Conservation (phyloP, 2,113 vertebrate genomes). For the Limnothrissa miodon region DNA sequence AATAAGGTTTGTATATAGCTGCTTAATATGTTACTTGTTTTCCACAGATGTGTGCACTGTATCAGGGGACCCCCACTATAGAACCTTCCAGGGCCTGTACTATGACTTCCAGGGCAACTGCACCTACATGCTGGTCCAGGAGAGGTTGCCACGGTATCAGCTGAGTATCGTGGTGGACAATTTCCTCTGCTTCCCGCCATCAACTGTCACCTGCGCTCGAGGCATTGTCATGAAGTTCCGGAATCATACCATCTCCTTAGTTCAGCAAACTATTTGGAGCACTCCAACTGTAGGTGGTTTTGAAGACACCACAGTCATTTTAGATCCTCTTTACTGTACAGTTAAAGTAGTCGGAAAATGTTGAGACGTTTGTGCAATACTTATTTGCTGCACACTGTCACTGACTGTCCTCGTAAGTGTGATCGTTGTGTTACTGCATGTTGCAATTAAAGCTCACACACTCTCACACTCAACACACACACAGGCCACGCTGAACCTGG, state of each 20-base stretch:
- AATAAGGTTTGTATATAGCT: too few species aligned
- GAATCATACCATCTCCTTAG: slow-evolving; percentile 53
- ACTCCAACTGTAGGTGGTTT: neutral
- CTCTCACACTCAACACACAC: neutral
- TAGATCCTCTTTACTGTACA: too few species aligned
- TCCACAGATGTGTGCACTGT: slow-evolving; percentile 67
- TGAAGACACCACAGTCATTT: too few species aligned
- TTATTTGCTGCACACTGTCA: neutral
- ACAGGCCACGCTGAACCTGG: slow-evolving; percentile 61
- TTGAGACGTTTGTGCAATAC: neutral
- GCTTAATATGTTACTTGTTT: slow-evolving; percentile 24
- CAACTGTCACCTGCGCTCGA: slow-evolving; percentile 56
- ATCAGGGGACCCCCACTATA: slow-evolving; percentile 74
- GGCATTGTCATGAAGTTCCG: slow-evolving; percentile 62
- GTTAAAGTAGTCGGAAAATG: too few species aligned
- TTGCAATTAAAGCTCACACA: neutral
- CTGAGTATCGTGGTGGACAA: slow-evolving; percentile 70
- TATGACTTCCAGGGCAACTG: slow-evolving; percentile 65
- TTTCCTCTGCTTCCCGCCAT: slow-evolving; percentile 32
- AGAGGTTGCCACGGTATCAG: slow-evolving; percentile 49
- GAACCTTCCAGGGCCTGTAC: slow-evolving; percentile 57
- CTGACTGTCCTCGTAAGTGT: neutral
- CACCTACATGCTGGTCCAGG: slow-evolving; percentile 68
- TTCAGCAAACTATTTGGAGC: neutral
- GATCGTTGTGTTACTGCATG: neutral